Evolutionary conservation across 2,888 invertebrate genomes (phyloP), one percentile per base, ranked within the genome.

Genomic region (Bhutanitis thaidina): DNA sequence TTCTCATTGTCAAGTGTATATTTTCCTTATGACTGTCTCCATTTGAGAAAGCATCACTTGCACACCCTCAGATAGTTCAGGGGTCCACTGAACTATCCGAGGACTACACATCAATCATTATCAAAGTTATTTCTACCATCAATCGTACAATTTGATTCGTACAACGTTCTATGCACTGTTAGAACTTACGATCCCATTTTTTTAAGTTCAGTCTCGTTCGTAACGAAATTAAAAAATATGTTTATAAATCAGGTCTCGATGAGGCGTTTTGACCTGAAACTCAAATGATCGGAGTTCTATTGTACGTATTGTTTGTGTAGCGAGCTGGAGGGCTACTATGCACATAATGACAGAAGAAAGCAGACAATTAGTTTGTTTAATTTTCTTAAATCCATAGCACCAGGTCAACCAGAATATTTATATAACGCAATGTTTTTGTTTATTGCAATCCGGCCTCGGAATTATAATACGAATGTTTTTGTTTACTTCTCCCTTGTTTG

Each of bases 371-470:
- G 8, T 39, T 43, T 50, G 39, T 44, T 44, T 50, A 32, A 12
- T 45, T 45, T 9, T 14, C 32, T 43, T 29, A 29, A 49, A n/a
- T n/a, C n/a, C n/a, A n/a, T n/a, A 38, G 43, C 49, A 25, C 38
- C 10, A 34, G 37, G 34, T 30, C 12, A 8, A n/a, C 7, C 12
- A 30, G 25, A 27, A 13, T 44, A 44, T 44, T 50, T 43, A 44
- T 34, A 13, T 44, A 44, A 44, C 43, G 32, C 16, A 5, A 10
- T 39, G 39, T 44, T 44, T 50, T 44, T 44, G 34, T 50, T 44
- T 39, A 44, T 13, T 30, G 15, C 44, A 29, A 39, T 20, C 9
- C 43, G 37, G 35, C 43, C 44, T 50, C 39, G 27, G 34, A 39
- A 50, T 50, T 43, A 43, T 37, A 8, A 43, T 50, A 35, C 27